Evolutionary conservation across 2,888 invertebrate genomes (phyloP).

Genomic region (Ferdinandea cuprea): DNA sequence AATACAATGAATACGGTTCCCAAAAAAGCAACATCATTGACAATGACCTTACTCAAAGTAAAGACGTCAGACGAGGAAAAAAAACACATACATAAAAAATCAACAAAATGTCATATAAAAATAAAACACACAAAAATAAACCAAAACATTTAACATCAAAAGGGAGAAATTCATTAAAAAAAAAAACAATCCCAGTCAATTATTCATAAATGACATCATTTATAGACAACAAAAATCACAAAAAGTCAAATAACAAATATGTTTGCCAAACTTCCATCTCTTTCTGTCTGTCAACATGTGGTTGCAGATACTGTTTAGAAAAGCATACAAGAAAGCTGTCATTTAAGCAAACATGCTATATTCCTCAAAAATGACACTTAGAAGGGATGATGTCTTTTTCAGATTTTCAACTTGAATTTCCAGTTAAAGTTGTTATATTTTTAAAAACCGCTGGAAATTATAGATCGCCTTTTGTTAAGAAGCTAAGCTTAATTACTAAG

Average conservation of each 20-base stretch:
- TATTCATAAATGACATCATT: slow-evolving; percentile 45
- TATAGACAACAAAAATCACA: not conserved
- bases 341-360: no score
- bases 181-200: not conserved
- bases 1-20: not conserved
- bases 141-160: not conserved
- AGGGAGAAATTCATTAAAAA: slow-evolving; percentile 5
- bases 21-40: not conserved
- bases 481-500: no score
- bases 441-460: no score
- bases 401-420: no score
- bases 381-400: no score
- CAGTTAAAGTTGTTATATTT: no score
- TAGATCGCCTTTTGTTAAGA: no score
- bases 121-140: slow-evolving; percentile 12
- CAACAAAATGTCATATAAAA: not conserved
- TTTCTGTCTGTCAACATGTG: not conserved
- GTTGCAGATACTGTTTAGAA: not conserved
- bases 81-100: slow-evolving; percentile 3
- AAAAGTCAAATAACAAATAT: not conserved
- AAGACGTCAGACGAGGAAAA: slow-evolving; percentile 28
- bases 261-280: slow-evolving; percentile 10
- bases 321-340: not conserved
- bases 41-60: slow-evolving; percentile 28
- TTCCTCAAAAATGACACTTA: no score